phyloP scores from a whole-genome alignment of 2,888 invertebrate species.

The Drosophila anomelani region DNA sequence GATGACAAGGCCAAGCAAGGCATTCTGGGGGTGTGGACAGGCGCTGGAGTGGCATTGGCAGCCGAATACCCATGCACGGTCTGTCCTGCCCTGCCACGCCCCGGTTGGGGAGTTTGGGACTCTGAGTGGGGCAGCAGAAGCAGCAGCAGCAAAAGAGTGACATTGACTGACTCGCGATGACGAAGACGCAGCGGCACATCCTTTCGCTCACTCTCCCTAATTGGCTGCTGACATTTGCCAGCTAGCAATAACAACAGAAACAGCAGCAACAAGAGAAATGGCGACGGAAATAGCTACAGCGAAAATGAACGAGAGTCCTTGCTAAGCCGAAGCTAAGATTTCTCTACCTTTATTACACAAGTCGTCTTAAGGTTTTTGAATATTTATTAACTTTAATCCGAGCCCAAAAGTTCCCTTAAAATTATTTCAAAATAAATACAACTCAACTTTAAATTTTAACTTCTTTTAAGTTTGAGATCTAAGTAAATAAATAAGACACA shows the following conservation, averaged over 20 bases:
- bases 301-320: neutral
- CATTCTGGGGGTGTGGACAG: conserved; percentile 39
- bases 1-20: conserved; percentile 76
- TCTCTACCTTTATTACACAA: neutral
- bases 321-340: conserved; percentile 8
- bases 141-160: conserved; percentile 50
- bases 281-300: conserved; percentile 34
- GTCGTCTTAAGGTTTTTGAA: neutral
- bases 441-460: neutral
- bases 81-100: conserved; percentile 29
- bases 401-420: neutral
- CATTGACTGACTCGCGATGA: conserved; percentile 71
- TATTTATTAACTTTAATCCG: neutral
- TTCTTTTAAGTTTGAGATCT: too few relatives aligned
- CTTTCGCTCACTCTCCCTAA: conserved; percentile 68
- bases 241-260: conserved; percentile 49
- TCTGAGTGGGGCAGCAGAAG: conserved; percentile 25
- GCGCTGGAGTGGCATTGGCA: conserved; percentile 75
- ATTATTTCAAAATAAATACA: neutral
- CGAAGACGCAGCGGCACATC: conserved; percentile 34
- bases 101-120: conserved; percentile 69
- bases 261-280: conserved; percentile 26
- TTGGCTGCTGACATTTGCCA: conserved; percentile 81
- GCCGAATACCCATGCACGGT: conserved; percentile 36
- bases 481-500: neutral